Evolutionary conservation across 2,113 vertebrate species (phyloP).

Genomic region (Quiscalus mexicanus): DNA sequence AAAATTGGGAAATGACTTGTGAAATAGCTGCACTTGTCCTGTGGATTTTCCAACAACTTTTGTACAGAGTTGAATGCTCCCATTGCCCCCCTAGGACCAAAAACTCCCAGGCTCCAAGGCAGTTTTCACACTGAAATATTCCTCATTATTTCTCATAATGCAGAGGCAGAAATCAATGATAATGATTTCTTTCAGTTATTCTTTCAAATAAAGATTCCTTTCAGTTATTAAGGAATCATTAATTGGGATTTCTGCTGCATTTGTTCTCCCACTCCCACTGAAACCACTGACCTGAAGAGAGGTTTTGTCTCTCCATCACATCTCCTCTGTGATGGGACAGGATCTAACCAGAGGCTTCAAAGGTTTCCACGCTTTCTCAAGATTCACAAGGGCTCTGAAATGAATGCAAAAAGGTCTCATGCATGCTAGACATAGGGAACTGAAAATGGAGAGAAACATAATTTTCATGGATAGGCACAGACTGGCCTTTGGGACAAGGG

Average conservation of each 20-base stretch:
- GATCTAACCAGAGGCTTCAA: neutral
- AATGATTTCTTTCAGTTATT: too few relatives aligned
- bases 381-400: neutral
- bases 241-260: neutral
- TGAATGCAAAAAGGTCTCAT: neutral
- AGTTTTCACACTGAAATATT: neutral
- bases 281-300: neutral
- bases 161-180: neutral
- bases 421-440: accelerated
- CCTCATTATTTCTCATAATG: neutral
- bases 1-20: neutral
- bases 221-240: neutral
- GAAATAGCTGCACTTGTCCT: neutral
- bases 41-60: neutral
- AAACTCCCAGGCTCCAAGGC: neutral
- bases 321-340: neutral
- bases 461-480: neutral
- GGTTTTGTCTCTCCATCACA: neutral
- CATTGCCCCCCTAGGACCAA: neutral
- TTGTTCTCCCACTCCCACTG: neutral
- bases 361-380: neutral
- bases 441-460: neutral
- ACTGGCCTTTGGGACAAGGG: neutral
- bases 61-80: neutral
- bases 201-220: neutral